A percentile compares a stretch with the other conserved stretches of the same genome.
These are phyloP conservation scores for Cremastobaeus sp. DNA, from an alignment of 2,888 invertebrate genomes.

Conservation along the genomic window DNA sequence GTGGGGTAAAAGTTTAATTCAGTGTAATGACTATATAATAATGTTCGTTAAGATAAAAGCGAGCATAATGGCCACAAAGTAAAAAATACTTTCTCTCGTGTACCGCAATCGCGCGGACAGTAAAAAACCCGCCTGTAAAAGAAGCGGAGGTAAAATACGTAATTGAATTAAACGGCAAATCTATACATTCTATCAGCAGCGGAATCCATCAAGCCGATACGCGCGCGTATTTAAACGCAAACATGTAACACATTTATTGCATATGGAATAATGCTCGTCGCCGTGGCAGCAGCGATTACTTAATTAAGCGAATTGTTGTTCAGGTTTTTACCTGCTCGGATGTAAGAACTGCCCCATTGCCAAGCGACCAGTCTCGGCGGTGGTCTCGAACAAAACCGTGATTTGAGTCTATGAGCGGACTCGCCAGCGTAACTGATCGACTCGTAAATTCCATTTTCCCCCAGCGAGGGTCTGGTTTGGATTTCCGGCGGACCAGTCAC, in stretches of 20 bases:
- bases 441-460: constrained; percentile 71
- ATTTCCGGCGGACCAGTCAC: constrained; percentile 77
- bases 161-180: no score
- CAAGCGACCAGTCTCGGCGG: constrained; percentile 89
- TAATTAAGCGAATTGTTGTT: neutral
- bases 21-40: constrained; percentile 30
- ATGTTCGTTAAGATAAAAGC: constrained; percentile 19
- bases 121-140: no score
- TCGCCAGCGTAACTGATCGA: constrained; percentile 75
- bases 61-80: neutral
- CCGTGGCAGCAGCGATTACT: no score
- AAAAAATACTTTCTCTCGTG: no score
- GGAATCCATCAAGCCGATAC: no score
- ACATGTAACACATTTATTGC: no score
- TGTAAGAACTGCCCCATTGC: constrained; percentile 87
- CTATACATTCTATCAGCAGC: no score
- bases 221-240: no score
- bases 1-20: constrained; percentile 45
- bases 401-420: constrained; percentile 72
- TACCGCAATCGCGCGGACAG: no score
- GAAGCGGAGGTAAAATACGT: no score
- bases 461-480: constrained; percentile 68
- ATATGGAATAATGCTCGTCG: no score
- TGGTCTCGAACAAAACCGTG: constrained; percentile 80
- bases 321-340: constrained; percentile 74